These are phyloP conservation scores for Pogonocichla stellata DNA, from an alignment of 2,113 vertebrate genomes.

Conservation along the genomic window DNA sequence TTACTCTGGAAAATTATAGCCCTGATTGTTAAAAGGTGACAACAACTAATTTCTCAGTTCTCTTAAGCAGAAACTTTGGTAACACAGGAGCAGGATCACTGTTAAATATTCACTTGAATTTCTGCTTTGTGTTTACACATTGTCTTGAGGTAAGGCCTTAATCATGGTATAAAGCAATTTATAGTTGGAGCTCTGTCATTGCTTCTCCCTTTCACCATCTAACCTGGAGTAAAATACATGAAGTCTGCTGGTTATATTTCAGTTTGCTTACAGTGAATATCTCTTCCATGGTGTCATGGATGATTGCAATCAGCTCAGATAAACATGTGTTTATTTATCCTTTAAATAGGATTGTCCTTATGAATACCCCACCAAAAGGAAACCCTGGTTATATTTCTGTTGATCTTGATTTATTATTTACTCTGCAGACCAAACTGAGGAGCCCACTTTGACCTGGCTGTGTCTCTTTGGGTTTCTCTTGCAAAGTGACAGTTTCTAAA, in stretches of 20 bases:
- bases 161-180: background rate
- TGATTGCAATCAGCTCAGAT: background rate
- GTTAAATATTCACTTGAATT: background rate
- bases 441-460: constrained; percentile 16
- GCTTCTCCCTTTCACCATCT: background rate
- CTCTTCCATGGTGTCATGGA: background rate
- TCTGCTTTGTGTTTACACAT: background rate
- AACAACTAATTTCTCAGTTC: background rate
- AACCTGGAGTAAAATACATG: background rate
- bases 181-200: background rate
- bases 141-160: background rate
- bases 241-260: background rate
- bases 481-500: constrained; percentile 69
- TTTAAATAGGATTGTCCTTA: background rate
- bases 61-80: background rate
- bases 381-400: background rate
- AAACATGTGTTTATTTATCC: background rate
- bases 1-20: background rate
- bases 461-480: constrained; percentile 64
- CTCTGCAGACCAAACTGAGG: background rate
- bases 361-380: background rate
- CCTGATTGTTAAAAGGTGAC: background rate
- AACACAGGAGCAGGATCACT: background rate
- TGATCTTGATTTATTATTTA: constrained; percentile 16
- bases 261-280: background rate